phyloP scores from a whole-genome alignment of 2,888 invertebrate genomes.

The Agrotis ipsilon region DNA sequence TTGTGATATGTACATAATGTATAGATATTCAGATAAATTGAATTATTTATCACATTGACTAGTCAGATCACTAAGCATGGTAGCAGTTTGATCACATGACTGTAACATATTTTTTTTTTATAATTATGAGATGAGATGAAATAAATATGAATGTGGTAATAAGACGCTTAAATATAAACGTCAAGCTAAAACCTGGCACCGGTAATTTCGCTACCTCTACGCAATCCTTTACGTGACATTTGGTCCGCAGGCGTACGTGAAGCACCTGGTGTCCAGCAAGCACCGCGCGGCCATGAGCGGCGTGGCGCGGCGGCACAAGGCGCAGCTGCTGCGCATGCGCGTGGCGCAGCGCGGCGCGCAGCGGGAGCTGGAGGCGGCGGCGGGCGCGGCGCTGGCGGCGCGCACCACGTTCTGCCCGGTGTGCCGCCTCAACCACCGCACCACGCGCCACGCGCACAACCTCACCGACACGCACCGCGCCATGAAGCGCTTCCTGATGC shows the following conservation, averaged over 20 bases:
- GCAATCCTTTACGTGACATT: background rate
- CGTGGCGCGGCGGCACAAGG: constrained; percentile 94
- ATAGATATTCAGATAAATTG: too few species aligned
- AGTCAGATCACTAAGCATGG: too few species aligned
- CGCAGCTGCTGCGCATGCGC: constrained; percentile 94
- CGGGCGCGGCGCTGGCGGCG: constrained; percentile 91
- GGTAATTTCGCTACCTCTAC: too few species aligned
- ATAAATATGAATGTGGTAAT: too few species aligned
- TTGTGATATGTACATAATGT: too few species aligned
- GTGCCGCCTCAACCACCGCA: constrained; percentile 94
- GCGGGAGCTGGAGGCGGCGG: constrained; percentile 94
- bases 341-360: constrained; percentile 95
- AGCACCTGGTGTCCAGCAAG: constrained; percentile 93
- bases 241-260: constrained; percentile 92
- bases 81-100: too few species aligned
- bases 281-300: constrained; percentile 94
- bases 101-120: too few species aligned
- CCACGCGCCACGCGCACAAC: constrained; percentile 95
- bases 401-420: constrained; percentile 94
- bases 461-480: constrained; percentile 95
- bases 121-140: too few species aligned
- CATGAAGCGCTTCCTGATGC: constrained; percentile 96
- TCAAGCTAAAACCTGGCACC: too few species aligned
- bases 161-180: too few species aligned
- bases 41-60: too few species aligned